Conservation (phyloP, 2,888 invertebrate genomes). For the Nesidiocoris tenuis region DNA sequence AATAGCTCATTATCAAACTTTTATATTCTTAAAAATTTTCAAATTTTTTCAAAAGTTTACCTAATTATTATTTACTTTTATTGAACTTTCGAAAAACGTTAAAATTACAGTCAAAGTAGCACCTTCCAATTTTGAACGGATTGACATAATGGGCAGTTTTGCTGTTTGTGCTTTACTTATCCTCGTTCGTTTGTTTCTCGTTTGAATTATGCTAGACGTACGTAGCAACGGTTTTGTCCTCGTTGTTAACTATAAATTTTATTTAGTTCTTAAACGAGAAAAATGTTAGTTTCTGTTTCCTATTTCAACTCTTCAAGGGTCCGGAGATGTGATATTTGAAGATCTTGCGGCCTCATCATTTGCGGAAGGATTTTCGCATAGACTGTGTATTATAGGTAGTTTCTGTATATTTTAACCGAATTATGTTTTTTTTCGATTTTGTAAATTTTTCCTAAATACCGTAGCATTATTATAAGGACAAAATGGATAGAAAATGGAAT, state of each 20-base stretch:
- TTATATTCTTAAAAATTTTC: too few relatives aligned
- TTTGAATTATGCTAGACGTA: background rate
- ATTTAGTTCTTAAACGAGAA: background rate
- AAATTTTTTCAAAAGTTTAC: too few relatives aligned
- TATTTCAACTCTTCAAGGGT: background rate
- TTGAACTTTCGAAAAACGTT: too few relatives aligned
- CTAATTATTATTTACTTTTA: too few relatives aligned
- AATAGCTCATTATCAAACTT: too few relatives aligned
- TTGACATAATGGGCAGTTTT: too few relatives aligned
- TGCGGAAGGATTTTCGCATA: conserved; percentile 15
- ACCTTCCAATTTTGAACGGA: too few relatives aligned
- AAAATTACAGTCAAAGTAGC: too few relatives aligned
- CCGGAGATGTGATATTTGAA: conserved; percentile 31
- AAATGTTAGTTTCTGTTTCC: background rate
- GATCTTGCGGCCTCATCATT: conserved; percentile 29
- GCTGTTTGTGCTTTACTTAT: too few relatives aligned
- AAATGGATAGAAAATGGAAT: background rate
- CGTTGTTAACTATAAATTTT: background rate
- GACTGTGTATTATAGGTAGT: conserved; percentile 24
- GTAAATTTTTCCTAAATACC: background rate
- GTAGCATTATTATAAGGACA: background rate
- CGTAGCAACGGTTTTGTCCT: background rate
- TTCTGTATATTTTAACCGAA: background rate
- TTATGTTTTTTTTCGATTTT: conserved; percentile 24
- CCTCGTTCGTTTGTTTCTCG: background rate